Base-by-base conservation (phyloP, 2,888 invertebrate species). In the Ctenicera cuprea region DNA sequence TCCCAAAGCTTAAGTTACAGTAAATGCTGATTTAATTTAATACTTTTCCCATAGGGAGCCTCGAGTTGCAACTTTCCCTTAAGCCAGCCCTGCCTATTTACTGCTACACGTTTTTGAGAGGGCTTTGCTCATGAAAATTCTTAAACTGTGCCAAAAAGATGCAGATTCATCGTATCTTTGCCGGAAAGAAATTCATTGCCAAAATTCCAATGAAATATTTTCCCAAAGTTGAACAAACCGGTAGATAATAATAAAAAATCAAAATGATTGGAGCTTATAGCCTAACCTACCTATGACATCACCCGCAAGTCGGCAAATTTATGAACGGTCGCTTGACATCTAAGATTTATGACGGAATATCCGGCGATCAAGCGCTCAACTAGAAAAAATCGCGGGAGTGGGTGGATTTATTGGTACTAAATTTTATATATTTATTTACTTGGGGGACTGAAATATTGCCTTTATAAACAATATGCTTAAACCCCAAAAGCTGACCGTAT, bases 271-370 rank as follows among this genome's bases (percentile, higher is more conserved):
- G 30, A 33, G 57, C 57, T 57, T 33, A 57, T 1, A 16, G 59
- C 38, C 41, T 62, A 69, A 69, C 50, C 69, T 59, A 59, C 54
- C 59, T 33, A 59, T 69, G 59, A 59, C 48, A 69, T 59, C 48
- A 59, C 69, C 59, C 67, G 41, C 43, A 59, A 57, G 18, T 48
- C 43, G 41, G 30, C 16, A 45, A 61, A 68, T 69, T 69, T 69
- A 69, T 69, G 69, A 61, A 69, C 62, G 62, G 62, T 48, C 50
- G 50, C 43, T 68, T 68, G 57, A 59, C 59, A 68, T 48, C 68
- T 22, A 22, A 62, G 62, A 69, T 69, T 69, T 69, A 69, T 69
- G 62, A 41, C 43, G 69, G 62, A 61, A 69, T 62, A 69, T 69
- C 61, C 62, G 69, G 69, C 26, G 61, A 62, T 69, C 62, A 69